phyloP scores from a whole-genome alignment of 2,797 vertebrate genomes.

The Gymnoscopelus microlampas region DNA sequence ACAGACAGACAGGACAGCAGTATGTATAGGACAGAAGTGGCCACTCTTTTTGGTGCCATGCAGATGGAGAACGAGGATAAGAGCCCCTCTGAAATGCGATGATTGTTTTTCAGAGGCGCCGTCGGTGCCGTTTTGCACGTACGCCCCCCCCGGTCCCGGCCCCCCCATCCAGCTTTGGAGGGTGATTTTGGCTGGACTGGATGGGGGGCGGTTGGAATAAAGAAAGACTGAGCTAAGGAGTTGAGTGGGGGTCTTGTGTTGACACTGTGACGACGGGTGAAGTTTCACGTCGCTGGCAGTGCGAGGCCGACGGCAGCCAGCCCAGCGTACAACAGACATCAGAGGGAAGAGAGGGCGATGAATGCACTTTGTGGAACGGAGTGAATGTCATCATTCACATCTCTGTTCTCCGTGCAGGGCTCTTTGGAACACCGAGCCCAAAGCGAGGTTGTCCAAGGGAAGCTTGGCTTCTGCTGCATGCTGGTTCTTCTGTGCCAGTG shows the following conservation, averaged over 20 bases:
- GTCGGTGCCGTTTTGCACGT: slow-evolving; percentile 77
- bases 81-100: slow-evolving; percentile 74
- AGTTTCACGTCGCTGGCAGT: slow-evolving; percentile 59
- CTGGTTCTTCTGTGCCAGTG: too few relatives aligned
- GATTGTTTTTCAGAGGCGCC: slow-evolving; percentile 61
- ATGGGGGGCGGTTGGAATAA: background rate
- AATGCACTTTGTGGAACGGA: slow-evolving; percentile 40
- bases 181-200: too few relatives aligned
- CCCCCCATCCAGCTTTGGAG: too few relatives aligned
- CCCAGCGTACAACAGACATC: slow-evolving; percentile 50
- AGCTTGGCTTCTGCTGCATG: too few relatives aligned
- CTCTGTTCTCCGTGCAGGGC: slow-evolving; percentile 34
- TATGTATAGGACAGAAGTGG: slow-evolving; percentile 50
- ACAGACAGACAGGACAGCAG: background rate
- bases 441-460: too few relatives aligned
- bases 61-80: slow-evolving; percentile 62
- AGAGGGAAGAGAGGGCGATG: slow-evolving; percentile 31
- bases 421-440: slow-evolving; percentile 17
- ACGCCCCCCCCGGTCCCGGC: slow-evolving; percentile 35
- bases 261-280: slow-evolving; percentile 52
- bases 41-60: slow-evolving; percentile 48
- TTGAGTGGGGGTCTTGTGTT: slow-evolving; percentile 30
- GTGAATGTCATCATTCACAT: slow-evolving; percentile 55
- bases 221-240: slow-evolving; percentile 37
- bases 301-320: slow-evolving; percentile 10